Conservation (phyloP, 92 coral and sea anemone species). For the Paragorgia papillata region DNA sequence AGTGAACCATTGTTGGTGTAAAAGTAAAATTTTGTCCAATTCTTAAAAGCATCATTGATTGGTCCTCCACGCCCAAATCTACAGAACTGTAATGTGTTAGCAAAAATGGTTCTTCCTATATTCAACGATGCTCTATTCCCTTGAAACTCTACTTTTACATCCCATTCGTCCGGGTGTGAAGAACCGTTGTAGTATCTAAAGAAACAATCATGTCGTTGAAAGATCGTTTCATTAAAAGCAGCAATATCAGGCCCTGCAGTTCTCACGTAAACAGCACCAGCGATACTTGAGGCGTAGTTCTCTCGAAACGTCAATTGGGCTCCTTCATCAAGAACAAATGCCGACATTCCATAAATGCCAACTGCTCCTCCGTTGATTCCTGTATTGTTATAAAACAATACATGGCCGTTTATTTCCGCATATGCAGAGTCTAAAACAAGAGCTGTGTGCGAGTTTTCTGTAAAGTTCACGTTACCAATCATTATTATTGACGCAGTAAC, state of each 20-base stretch:
- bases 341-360: slow-evolving; percentile 66
- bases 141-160: slow-evolving; percentile 52
- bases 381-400: slow-evolving; percentile 53
- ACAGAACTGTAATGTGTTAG: slow-evolving; percentile 82
- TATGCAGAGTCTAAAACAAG: slow-evolving; percentile 62
- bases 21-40: slow-evolving; percentile 64
- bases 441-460: slow-evolving; percentile 59
- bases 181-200: slow-evolving; percentile 53
- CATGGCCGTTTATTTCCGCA: slow-evolving; percentile 52
- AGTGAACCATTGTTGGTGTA: slow-evolving; percentile 22
- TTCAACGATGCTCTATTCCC: slow-evolving; percentile 50
- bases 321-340: slow-evolving; percentile 53
- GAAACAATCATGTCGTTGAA: slow-evolving; percentile 50
- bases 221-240: slow-evolving; percentile 50
- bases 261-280: slow-evolving; percentile 60
- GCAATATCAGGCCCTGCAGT: slow-evolving; percentile 64
- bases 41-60: slow-evolving; percentile 62
- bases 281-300: slow-evolving; percentile 51
- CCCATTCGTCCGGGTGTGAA: slow-evolving; percentile 57
- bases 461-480: slow-evolving; percentile 32
- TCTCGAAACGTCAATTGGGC: slow-evolving; percentile 51
- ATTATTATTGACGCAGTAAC: slow-evolving; percentile 54
- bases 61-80: slow-evolving; percentile 62
- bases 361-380: slow-evolving; percentile 70
- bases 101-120: slow-evolving; percentile 73